Base-by-base conservation (phyloP, 2,888 invertebrate genomes). In the Drosophila mimetica region DNA sequence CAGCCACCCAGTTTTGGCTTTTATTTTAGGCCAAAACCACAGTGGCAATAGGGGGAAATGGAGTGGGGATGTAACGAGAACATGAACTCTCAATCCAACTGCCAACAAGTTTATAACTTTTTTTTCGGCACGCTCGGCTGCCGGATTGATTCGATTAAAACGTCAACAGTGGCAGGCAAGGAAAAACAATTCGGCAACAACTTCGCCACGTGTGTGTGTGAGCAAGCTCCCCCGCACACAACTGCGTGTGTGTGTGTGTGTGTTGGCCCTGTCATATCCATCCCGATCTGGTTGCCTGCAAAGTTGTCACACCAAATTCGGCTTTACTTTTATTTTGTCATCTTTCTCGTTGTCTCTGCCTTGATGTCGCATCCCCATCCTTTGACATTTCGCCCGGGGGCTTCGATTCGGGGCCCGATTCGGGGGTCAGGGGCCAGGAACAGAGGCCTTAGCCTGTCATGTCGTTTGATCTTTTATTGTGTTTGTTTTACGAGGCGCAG, bases 391-490 rank as follows among this genome's bases (percentile, higher is more conserved):
- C 55, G 85, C 57, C 66, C 61, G 44, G 57, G 51, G 39, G 39
- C 28, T 53, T 13, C 20, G 22, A 22, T 39, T n/a, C n/a, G 4
- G 25, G 42, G 25, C 32, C n/a, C 9, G 28, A 9, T 25, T 9
- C 64, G 20, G 25, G 34, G 65, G 28, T 51, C 54, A 74, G 73
- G 59, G 34, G 14, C 13, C 20, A 37, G 34, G 34, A 34, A 25
- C 48, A 52, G 61, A 85, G 85, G 66, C 76, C 71, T 74, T 66
- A 63, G 64, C 67, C 87, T 74, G 77, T 75, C 83, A 74, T 78
- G 86, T 79, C 88, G 86, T 84, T 84, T 84, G 84, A 84, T 84
- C 86, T 84, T 87, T 84, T 86, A 87, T 84, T 84, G 88, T 78
- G 86, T 84, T 87, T 85, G 83, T 87, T 84, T 87, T 84, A 87